Percentiles rank a stretch among this genome's conserved stretches.
Evolutionary conservation across 1,140 invertebrate species (phyloP).

Genomic region (Drepana arcuata): DNA sequence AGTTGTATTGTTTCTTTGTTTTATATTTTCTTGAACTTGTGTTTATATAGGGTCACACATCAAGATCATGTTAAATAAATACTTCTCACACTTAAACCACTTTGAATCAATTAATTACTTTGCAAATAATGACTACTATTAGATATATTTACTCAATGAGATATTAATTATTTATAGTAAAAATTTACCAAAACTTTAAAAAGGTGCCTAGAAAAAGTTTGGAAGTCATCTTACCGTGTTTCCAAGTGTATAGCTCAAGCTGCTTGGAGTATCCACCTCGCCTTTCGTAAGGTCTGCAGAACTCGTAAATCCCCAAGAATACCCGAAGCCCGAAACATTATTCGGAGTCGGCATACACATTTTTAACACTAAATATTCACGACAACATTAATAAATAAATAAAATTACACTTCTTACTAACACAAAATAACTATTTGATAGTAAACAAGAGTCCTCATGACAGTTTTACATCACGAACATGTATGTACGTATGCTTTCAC

Average conservation of each 20-base stretch:
- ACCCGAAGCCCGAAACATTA: conserved; percentile 68
- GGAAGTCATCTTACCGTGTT: conserved; percentile 66
- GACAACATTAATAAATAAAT: conserved; percentile 40
- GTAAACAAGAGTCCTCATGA: conserved; percentile 65
- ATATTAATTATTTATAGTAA: too few relatives aligned
- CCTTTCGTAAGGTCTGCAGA: conserved; percentile 64
- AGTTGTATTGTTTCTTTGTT: too few relatives aligned
- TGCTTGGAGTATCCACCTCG: conserved; percentile 66
- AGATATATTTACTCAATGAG: too few relatives aligned
- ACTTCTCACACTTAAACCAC: too few relatives aligned
- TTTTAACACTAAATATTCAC: conserved; percentile 33
- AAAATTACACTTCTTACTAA: conserved; percentile 54
- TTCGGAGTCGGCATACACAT: conserved; percentile 72
- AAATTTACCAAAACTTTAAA: too few relatives aligned
- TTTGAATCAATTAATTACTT: too few relatives aligned
- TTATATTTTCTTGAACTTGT: too few relatives aligned
- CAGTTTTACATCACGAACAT: conserved; percentile 56
- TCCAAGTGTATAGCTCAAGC: conserved; percentile 66
- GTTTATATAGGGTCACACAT: too few relatives aligned
- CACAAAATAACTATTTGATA: conserved; percentile 51
- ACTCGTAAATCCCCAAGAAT: conserved; percentile 68
- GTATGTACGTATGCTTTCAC: conserved; percentile 60
- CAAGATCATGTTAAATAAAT: too few relatives aligned
- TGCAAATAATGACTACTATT: too few relatives aligned
- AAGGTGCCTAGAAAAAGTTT: too few relatives aligned